A percentile compares a stretch with the other conserved stretches of the same genome.
These are phyloP conservation scores for Temnothorax curvispinosus DNA, from an alignment of 1,140 invertebrate genomes.

Conservation along the genomic window DNA sequence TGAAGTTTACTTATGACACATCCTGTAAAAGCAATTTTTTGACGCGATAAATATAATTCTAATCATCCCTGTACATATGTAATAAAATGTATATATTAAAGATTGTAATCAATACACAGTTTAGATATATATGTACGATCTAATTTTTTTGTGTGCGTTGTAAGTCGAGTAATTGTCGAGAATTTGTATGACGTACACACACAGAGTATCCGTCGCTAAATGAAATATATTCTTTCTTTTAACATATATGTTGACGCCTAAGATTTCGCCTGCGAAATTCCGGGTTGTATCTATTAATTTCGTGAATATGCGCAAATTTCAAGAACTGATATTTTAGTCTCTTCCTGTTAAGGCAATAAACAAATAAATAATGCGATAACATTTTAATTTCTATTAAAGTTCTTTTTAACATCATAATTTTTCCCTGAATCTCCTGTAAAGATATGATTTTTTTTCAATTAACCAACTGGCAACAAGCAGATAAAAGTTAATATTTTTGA, in stretches of 20 bases:
- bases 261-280: background rate
- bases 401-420: background rate
- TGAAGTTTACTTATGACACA: background rate
- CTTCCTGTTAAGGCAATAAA: background rate
- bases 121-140: background rate
- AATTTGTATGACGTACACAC: background rate
- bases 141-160: background rate
- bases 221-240: background rate
- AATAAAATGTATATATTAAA: slow-evolving; percentile 31
- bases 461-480: background rate
- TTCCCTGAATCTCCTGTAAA: background rate
- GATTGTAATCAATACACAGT: background rate
- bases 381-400: slow-evolving; percentile 15
- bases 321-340: slow-evolving; percentile 7
- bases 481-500: background rate
- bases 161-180: slow-evolving; percentile 3
- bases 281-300: background rate
- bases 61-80: slow-evolving; percentile 29
- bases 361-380: background rate
- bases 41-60: background rate
- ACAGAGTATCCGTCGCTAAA: background rate
- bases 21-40: background rate
- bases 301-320: background rate
- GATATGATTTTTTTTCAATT: background rate
- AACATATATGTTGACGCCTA: background rate